These are phyloP conservation scores for Phalacrocorax carbo DNA, from an alignment of 2,113 vertebrate species.

Conservation along the genomic window DNA sequence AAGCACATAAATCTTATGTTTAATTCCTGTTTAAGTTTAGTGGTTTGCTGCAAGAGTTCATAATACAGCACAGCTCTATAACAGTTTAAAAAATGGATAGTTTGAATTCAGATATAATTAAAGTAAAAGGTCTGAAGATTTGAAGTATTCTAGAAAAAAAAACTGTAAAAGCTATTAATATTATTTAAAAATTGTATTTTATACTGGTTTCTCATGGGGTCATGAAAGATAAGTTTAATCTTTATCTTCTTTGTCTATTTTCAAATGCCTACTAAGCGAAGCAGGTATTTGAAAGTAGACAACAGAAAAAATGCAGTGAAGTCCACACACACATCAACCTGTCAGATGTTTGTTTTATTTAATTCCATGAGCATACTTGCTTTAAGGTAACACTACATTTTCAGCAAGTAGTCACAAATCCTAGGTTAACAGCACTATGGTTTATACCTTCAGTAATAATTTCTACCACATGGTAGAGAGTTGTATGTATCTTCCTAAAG, in stretches of 20 bases:
- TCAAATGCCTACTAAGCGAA: background rate
- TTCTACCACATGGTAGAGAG: background rate
- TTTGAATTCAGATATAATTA: background rate
- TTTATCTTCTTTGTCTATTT: background rate
- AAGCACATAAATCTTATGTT: background rate
- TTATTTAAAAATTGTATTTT: background rate
- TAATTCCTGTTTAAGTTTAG: background rate
- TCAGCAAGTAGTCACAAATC: background rate
- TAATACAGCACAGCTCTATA: background rate
- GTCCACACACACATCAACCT: background rate
- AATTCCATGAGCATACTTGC: background rate
- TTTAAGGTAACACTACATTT: background rate
- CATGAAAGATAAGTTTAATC: background rate
- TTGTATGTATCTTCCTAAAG: background rate
- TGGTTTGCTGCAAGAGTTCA: background rate
- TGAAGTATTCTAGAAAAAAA: background rate
- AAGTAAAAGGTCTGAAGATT: background rate
- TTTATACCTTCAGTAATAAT: background rate
- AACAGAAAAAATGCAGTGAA: background rate
- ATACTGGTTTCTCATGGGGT: background rate
- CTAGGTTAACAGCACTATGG: background rate
- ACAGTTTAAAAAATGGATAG: accelerated
- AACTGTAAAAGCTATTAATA: background rate
- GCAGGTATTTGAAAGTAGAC: background rate
- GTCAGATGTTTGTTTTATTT: background rate